Percentiles rank a stretch among this genome's conserved stretches.
These are phyloP conservation scores for Drosophila conformis DNA, from an alignment of 2,888 invertebrate species.

Conservation along the genomic window DNA sequence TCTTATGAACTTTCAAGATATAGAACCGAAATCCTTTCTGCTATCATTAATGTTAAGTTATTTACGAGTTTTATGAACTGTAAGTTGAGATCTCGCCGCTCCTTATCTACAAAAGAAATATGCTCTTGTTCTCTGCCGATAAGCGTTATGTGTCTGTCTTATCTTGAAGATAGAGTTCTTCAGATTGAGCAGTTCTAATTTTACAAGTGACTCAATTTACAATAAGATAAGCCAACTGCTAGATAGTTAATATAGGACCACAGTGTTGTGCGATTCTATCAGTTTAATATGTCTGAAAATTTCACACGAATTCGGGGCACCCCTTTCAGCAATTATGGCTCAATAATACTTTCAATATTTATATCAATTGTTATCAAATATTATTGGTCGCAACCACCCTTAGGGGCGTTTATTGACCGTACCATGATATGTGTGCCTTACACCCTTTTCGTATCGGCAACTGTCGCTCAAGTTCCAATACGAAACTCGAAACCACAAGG, in stretches of 20 bases:
- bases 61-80: constrained; percentile 64
- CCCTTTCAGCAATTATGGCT: constrained; percentile 55
- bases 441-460: constrained; percentile 29
- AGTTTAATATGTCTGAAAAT: constrained; percentile 3
- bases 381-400: constrained; percentile 61
- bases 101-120: constrained; percentile 43
- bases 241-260: background rate
- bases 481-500: constrained; percentile 67
- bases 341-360: constrained; percentile 80
- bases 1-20: constrained; percentile 17
- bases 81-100: constrained; percentile 48
- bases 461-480: constrained; percentile 19
- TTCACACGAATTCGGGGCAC: constrained; percentile 36
- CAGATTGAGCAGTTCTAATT: constrained; percentile 44
- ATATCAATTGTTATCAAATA: constrained; percentile 80
- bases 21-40: constrained; percentile 50
- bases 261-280: background rate
- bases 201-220: constrained; percentile 47
- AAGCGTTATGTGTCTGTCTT: constrained; percentile 27
- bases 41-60: constrained; percentile 59
- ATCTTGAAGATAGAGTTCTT: constrained; percentile 25
- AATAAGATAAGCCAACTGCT: constrained; percentile 34
- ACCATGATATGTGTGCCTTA: constrained; percentile 26
- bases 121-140: constrained; percentile 36
- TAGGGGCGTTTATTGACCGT: constrained; percentile 35